phyloP scores from a whole-genome alignment of 2,113 vertebrate genomes.

The Sapajus apella region DNA sequence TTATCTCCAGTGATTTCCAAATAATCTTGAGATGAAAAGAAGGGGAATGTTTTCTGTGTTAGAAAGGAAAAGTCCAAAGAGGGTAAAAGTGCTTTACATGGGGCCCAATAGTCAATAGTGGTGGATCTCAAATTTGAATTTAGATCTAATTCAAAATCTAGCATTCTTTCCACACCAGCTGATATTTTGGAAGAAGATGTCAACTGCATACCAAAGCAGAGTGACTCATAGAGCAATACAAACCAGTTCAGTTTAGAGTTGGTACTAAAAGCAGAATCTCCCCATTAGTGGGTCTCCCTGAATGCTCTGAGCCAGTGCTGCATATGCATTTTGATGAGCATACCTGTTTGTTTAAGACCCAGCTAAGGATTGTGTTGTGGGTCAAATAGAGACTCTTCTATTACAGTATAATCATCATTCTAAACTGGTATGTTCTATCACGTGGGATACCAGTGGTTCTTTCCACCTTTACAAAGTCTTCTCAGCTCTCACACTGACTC shows the following conservation, averaged over 20 bases:
- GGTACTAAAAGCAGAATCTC: constrained; percentile 19
- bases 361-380: not conserved
- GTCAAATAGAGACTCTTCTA: not conserved
- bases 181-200: not conserved
- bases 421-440: not conserved
- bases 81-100: not conserved
- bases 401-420: not conserved
- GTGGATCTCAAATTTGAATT: constrained; percentile 3
- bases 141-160: constrained; percentile 7
- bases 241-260: constrained; percentile 27
- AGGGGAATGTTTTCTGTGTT: not conserved
- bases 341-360: not conserved
- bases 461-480: not conserved
- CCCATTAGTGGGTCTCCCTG: not conserved
- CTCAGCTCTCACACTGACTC: not conserved
- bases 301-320: not conserved
- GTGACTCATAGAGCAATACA: not conserved
- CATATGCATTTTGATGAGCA: not conserved
- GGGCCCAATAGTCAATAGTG: not conserved
- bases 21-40: not conserved
- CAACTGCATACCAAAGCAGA: not conserved
- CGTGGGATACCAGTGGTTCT: not conserved
- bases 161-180: constrained; percentile 36
- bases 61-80: not conserved
- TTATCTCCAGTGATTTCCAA: constrained; percentile 6